Evolutionary conservation across 2,113 vertebrate species (phyloP).

Genomic region (Malurus elegans): DNA sequence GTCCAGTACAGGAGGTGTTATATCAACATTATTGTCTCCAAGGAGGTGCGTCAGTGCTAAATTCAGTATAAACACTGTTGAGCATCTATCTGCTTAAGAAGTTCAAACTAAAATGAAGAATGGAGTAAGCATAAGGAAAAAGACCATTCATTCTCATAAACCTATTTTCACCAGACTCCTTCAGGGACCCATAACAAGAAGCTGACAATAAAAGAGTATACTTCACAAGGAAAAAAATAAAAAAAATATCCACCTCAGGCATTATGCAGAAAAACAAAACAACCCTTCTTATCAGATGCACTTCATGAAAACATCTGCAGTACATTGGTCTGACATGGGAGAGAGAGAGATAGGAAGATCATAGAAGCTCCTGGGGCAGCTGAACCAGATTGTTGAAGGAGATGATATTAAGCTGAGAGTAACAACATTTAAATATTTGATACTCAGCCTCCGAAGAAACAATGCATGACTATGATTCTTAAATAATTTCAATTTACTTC

Average conservation of each 20-base stretch:
- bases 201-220: background rate
- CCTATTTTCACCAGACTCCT: background rate
- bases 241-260: background rate
- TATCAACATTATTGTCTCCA: accelerated
- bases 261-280: background rate
- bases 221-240: background rate
- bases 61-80: background rate
- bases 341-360: background rate
- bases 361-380: background rate
- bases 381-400: background rate
- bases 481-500: background rate
- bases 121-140: background rate
- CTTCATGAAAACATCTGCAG: background rate
- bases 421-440: background rate
- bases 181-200: background rate
- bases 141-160: background rate
- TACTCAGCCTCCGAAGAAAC: background rate
- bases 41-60: background rate
- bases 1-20: background rate
- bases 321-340: background rate
- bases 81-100: background rate
- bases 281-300: background rate
- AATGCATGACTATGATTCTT: background rate
- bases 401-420: background rate
- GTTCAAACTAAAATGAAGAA: background rate